phyloP scores from a whole-genome alignment of 1,140 invertebrate species.

The Riptortus pedestris region DNA sequence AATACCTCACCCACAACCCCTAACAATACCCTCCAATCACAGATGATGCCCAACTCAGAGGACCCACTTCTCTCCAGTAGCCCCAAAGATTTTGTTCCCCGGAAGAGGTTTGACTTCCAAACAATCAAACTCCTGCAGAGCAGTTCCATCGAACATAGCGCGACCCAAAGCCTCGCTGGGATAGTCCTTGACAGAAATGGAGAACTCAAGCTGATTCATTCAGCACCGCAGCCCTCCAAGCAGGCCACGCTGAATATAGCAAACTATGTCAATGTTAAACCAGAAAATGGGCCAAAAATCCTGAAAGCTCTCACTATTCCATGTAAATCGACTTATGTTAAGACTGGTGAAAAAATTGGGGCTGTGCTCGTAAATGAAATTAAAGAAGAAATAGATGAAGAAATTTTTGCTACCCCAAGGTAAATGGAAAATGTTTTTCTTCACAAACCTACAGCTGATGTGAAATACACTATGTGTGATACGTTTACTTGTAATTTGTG shows the following conservation, averaged over 20 bases:
- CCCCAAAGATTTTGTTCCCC: constrained; percentile 60
- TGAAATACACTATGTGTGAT: too few relatives aligned
- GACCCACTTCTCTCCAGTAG: constrained; percentile 70
- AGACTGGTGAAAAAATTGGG: constrained; percentile 16
- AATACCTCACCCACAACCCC: constrained; percentile 45
- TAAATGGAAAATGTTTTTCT: too few relatives aligned
- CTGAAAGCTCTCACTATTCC: constrained; percentile 13
- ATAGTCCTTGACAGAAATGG: constrained; percentile 53
- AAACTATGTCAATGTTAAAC: neutral
- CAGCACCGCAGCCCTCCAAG: constrained; percentile 32
- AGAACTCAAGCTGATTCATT: constrained; percentile 52
- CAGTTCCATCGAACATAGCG: constrained; percentile 47
- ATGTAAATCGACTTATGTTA: constrained; percentile 1
- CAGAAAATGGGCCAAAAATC: constrained; percentile 21
- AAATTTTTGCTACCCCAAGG: constrained; percentile 65
- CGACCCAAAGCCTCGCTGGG: constrained; percentile 43
- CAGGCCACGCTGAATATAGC: constrained; percentile 19
- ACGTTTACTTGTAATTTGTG: too few relatives aligned
- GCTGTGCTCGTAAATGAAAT: constrained; percentile 37
- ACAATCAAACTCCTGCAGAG: constrained; percentile 50
- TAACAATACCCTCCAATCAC: constrained; percentile 49
- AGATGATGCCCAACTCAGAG: constrained; percentile 76
- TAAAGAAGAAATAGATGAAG: constrained; percentile 49
- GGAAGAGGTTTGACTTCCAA: constrained; percentile 52
- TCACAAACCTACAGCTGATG: too few relatives aligned